Percentiles rank a stretch among this genome's conserved stretches.
phyloP scores from a whole-genome alignment of 2,888 invertebrate genomes.

The Lasioglossum zephyrum region DNA sequence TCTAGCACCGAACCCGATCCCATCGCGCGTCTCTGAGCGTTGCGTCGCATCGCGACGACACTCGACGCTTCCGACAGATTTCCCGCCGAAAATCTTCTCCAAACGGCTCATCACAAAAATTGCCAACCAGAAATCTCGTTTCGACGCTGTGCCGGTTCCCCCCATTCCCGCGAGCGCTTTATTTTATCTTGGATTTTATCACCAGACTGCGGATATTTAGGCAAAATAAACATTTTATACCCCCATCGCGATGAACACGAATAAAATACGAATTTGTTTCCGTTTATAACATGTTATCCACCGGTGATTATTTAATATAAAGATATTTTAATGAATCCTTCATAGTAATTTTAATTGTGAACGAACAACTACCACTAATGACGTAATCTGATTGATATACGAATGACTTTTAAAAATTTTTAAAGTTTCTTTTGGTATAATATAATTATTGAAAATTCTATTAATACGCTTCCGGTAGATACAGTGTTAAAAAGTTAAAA shows the following conservation, averaged over 20 bases:
- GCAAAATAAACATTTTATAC: neutral
- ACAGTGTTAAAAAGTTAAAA: neutral
- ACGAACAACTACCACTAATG: neutral
- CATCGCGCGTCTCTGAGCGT: constrained; percentile 2
- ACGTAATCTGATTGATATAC: neutral
- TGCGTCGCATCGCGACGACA: neutral
- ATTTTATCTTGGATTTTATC: neutral
- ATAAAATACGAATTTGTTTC: neutral
- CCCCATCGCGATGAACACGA: neutral
- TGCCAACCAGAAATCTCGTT: neutral
- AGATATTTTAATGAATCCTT: no score
- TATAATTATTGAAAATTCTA: neutral
- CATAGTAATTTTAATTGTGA: neutral
- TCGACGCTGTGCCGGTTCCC: neutral
- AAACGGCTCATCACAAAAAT: neutral
- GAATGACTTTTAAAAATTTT: neutral
- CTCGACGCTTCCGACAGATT: neutral
- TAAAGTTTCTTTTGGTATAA: neutral
- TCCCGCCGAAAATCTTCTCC: neutral
- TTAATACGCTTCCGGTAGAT: no score
- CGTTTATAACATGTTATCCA: neutral
- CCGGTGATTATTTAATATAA: neutral
- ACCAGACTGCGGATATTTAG: neutral
- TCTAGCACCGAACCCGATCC: constrained; percentile 21
- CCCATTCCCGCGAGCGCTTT: neutral